Evolutionary conservation across 2,113 vertebrate genomes (phyloP).

Genomic region (Myrmecobius fasciatus): DNA sequence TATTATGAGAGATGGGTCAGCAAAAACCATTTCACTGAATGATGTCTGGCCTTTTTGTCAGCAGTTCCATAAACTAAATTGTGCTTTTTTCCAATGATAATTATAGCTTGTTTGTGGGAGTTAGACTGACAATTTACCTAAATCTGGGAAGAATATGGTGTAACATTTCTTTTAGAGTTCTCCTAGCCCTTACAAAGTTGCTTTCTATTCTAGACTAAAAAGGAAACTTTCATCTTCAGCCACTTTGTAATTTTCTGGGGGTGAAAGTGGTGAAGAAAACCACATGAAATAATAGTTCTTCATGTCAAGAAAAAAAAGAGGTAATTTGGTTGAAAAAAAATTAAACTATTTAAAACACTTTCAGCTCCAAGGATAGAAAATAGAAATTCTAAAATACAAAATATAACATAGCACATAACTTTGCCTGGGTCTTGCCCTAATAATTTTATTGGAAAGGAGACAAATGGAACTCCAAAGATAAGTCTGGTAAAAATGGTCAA

Average conservation of each 20-base stretch:
- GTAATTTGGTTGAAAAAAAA: background rate
- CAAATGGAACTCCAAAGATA: background rate
- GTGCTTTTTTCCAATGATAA: background rate
- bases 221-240: background rate
- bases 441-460: background rate
- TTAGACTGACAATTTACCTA: background rate
- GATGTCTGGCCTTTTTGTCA: background rate
- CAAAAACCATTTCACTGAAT: background rate
- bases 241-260: background rate
- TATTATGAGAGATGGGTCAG: background rate
- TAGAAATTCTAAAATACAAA: background rate
- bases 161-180: background rate
- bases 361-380: background rate
- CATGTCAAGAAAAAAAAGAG: background rate
- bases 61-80: background rate
- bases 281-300: background rate
- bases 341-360: background rate
- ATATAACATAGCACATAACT: background rate
- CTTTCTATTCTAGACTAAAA: background rate
- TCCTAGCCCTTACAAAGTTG: no score
- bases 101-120: background rate
- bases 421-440: background rate
- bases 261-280: background rate
- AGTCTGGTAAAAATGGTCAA: background rate
- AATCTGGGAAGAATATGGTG: background rate